Conservation (phyloP, 2,888 invertebrate species). For the Sclerodermus sp. region DNA sequence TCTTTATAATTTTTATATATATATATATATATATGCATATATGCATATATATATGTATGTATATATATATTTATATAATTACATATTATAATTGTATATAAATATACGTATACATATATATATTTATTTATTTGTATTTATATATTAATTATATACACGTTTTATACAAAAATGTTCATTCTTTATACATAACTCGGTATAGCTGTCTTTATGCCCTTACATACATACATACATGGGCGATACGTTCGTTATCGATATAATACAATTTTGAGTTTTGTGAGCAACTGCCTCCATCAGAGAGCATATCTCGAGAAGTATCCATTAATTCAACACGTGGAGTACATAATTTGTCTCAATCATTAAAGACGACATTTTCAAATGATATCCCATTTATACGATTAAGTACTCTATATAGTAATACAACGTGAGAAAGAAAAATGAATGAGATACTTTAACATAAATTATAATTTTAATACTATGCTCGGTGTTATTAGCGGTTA, state of each 20-base stretch:
- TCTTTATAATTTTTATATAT: slow-evolving; percentile 30
- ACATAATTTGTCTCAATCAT: no score
- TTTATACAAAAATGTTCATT: slow-evolving; percentile 54
- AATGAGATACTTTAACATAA: no score
- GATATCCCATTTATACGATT: neutral
- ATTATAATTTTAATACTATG: no score
- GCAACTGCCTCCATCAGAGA: slow-evolving; percentile 32
- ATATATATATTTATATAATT: slow-evolving; percentile 38
- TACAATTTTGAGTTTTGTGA: slow-evolving; percentile 42
- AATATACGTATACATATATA: slow-evolving; percentile 27
- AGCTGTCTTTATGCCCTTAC: slow-evolving; percentile 32
- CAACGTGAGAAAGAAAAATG: neutral
- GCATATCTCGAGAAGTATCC: slow-evolving; percentile 21
- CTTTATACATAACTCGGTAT: slow-evolving; percentile 53
- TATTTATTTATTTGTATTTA: slow-evolving; percentile 38
- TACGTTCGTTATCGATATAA: slow-evolving; percentile 37
- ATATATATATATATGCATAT: slow-evolving; percentile 24
- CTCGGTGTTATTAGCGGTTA: no score
- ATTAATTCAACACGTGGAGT: no score
- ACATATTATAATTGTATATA: slow-evolving; percentile 29
- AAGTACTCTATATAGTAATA: neutral
- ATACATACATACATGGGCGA: slow-evolving; percentile 28
- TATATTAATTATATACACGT: slow-evolving; percentile 54
- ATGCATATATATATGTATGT: slow-evolving; percentile 24
- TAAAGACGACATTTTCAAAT: no score